phyloP scores from a whole-genome alignment of 2,888 invertebrate species.

The Platycnemis pennipes region DNA sequence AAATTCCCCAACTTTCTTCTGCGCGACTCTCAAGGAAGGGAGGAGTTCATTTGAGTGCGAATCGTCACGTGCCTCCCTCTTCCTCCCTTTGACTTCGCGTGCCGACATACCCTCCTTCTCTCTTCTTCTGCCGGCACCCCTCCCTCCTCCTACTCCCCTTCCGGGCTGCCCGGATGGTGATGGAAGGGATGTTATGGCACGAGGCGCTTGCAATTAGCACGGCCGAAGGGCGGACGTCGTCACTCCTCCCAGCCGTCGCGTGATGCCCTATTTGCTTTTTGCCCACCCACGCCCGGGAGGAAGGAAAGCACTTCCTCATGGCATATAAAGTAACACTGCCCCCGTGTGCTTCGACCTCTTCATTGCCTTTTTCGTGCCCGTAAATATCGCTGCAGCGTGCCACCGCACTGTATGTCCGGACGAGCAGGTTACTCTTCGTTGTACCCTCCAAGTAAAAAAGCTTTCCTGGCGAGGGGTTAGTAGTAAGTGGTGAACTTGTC shows the following conservation, averaged over 20 bases:
- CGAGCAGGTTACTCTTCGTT: not conserved
- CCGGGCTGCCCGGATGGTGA: not conserved
- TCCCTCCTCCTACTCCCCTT: too few species aligned
- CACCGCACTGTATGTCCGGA: too few species aligned
- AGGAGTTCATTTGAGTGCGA: too few species aligned
- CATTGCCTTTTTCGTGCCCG: not conserved
- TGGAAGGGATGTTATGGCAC: not conserved
- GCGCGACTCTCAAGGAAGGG: too few species aligned
- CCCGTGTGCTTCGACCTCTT: not conserved
- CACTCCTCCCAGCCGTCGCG: not conserved
- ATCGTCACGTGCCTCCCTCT: too few species aligned
- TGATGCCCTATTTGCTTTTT: not conserved
- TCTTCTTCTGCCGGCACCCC: too few species aligned
- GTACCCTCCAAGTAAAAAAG: too few species aligned
- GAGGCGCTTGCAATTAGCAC: not conserved
- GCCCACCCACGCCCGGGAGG: not conserved
- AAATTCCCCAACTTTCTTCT: too few species aligned
- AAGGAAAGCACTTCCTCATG: too few species aligned
- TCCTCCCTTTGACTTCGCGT: too few species aligned
- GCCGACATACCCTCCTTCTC: too few species aligned
- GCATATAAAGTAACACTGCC: not conserved
- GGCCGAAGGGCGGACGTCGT: not conserved
- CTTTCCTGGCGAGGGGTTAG: not conserved
- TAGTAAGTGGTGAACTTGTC: not conserved
- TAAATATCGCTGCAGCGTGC: not conserved